Evolutionary conservation across 2,113 vertebrate genomes (phyloP), one percentile per base, ranked within the genome.

Genomic region (Cochlearius cochlearius): DNA sequence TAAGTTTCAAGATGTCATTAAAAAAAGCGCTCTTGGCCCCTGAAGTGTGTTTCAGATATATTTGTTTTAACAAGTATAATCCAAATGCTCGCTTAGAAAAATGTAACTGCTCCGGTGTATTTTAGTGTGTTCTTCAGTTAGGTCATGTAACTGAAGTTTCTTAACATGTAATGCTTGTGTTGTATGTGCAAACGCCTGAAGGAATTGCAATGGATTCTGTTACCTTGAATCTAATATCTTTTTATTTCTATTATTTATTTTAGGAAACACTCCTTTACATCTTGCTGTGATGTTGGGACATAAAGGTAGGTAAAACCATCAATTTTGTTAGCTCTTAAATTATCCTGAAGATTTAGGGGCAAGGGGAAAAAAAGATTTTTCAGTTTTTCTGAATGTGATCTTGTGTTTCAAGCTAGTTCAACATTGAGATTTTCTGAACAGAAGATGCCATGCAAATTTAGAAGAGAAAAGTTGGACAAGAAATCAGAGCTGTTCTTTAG

Each of bases 261-360:
- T 95, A 99, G 99, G 99, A 98, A 99, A 99, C 97, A 99, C 99
- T 94, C 99, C 99, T 63, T 97, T 99, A 95, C 99, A 99, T 97
- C 99, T 99, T 72, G 99, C 99, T 97, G 99, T 99, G 94, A 99
- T 99, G 99, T 98, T 99, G 99, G 99, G 99, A 72, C 98, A 99
- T 98, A 99, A 99, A 99, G 99, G 99, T 99, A 97, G 98, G 99
- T 98, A 95, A 79, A 85, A 23, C 41, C 47, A 12, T 43, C 39
- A 53, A 32, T 63, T 56, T 76, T 94, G 41, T 91, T 88, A 23
- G 41, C 52, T 52, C 66, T 87, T 41, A 36, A 53, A 12, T 68
- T 26, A 45, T 67, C n/a, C 34, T 41, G 17, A 64, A 81, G 43
- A 7, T n/a, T 14, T 29, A 10, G 27, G 56, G 27, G 20, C 29